Base-by-base conservation (phyloP, 2,797 vertebrate genomes). In the Macrochelys suwanniensis region DNA sequence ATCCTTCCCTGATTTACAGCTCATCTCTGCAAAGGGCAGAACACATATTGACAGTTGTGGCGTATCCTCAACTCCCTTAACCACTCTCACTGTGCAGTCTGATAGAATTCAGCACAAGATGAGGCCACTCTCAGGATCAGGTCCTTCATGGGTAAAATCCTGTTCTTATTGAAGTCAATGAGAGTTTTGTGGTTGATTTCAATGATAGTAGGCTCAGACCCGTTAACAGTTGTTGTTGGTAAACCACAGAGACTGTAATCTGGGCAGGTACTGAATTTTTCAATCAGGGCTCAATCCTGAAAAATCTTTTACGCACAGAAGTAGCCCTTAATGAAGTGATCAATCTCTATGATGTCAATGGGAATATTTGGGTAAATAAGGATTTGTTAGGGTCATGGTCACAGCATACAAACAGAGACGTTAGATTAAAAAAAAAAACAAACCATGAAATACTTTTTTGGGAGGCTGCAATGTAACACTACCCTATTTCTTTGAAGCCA, bases 231-330 rank as follows among this genome's bases (percentile, higher is more conserved):
- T 47, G 23, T 47, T 76, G 68, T 37, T 42, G 19, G 7, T 42
- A 7, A 47, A 28, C 45, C 12, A 76, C 42, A 28, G 21, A 47
- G 11, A 76, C 23, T 47, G 10, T 42, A 76, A 47, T 10, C 13
- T 26, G 42, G 25, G 45, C 21, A 45, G 6, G 12, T 76, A 45
- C 25, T 10, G 7, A 31, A 16, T 47, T 49, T 28, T 49, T 31
- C 15, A 49, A 3, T 76, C 13, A 47, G 25, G 10, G 42, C 33
- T 71, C 80, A 45, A 88, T 65, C 7, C 78, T 81, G 11, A 7
- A 76, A 76, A 61, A 37, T 54, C 25, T 11, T 33, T 74, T 82
- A 9, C 0, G 3, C 61, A 61, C 50, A 1, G 0, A 0, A 45
- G 19, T 4, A 8, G 10, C 42, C 3, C 12, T 47, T 83, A 80